Evolutionary conservation across 2,113 vertebrate genomes (phyloP), one percentile per base, ranked within the genome.

Genomic region (Calonectris borealis): DNA sequence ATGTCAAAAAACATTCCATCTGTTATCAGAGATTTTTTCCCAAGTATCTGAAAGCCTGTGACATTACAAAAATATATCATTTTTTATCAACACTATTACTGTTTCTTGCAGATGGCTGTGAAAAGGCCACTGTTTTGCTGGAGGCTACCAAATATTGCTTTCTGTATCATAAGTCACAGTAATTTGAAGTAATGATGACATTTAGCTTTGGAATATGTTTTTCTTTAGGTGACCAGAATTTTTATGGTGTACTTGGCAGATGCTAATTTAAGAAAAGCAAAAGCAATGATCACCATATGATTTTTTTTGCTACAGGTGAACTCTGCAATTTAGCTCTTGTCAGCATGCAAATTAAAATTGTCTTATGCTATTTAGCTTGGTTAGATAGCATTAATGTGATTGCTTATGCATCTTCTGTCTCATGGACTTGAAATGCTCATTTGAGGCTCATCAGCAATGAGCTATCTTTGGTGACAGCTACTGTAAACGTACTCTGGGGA

Each of bases 381-480:
- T 94, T 93, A 90, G 78, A 90, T 64, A 77, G 69, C 49, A 90
- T 73, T 96, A 82, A 93, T 95, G 86, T 94, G 82, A 90, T 94
- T 96, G 84, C 88, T 81, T 78, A 65, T 92, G 70, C 32, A 87
- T 64, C 55, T 97, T 96, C 95, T 96, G 72, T 90, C 88, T 95
- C 65, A 36, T 34, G 57, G 70, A 62, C 73, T 92, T 89, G 71
- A 93, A 93, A 57, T 77, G 72, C 42, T 94, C 90, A 96, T 93
- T 84, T 89, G 78, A 95, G 38, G 64, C 61, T 97, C 83, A 88
- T 96, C 93, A 96, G 77, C 70, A 57, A 52, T 44, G 60, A 96
- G 54, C 81, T 96, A 91, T 97, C 83, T 96, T 95, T 94, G 84
- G 88, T 94, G 92, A 94, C 90, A 97, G 88, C 51, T 95, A 91